phyloP scores from a whole-genome alignment of 1,140 invertebrate species.

The Saccostrea cuccullata region DNA sequence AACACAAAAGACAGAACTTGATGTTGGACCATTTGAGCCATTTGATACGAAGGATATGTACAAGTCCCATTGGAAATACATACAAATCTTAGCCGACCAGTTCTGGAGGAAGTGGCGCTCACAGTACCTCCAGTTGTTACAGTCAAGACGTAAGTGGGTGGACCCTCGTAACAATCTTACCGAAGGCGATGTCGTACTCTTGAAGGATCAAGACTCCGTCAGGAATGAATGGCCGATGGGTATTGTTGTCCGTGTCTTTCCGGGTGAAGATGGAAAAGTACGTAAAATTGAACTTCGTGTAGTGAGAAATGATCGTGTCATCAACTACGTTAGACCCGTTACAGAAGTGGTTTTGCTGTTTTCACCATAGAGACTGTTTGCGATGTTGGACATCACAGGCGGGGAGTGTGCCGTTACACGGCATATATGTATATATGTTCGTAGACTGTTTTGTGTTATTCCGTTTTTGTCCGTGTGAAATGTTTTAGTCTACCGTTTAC shows the following conservation, averaged over 20 bases:
- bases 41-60: conserved; percentile 36
- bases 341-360: background rate
- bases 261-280: background rate
- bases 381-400: too few species aligned
- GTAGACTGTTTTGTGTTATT: too few species aligned
- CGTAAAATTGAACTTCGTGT: background rate
- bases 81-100: conserved; percentile 10
- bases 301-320: background rate
- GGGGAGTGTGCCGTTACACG: too few species aligned
- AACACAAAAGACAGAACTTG: conserved; percentile 21
- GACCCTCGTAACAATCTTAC: background rate
- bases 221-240: conserved; percentile 18
- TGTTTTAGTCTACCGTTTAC: too few species aligned
- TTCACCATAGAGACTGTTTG: background rate
- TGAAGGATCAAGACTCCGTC: background rate
- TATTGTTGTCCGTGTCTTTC: background rate
- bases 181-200: background rate
- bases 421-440: too few species aligned
- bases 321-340: background rate
- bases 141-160: background rate
- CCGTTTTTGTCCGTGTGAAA: too few species aligned
- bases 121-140: too few species aligned
- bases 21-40: conserved; percentile 19
- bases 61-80: conserved; percentile 30
- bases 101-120: conserved; percentile 30